Evolutionary conservation across 2,888 invertebrate genomes (phyloP), one percentile per base, ranked within the genome.

Genomic region (Thelaira solivaga): DNA sequence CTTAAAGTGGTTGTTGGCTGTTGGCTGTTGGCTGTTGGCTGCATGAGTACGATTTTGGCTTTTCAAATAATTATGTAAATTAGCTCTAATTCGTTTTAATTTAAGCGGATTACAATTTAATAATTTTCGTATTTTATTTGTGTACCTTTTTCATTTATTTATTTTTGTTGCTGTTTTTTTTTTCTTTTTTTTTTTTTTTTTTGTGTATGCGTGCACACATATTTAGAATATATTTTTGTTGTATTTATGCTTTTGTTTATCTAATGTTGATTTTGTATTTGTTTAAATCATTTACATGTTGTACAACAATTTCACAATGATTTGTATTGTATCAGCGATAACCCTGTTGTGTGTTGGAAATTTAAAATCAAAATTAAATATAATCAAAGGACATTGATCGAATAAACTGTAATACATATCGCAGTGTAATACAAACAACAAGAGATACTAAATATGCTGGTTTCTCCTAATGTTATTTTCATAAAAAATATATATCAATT

Each of bases 61-160:
- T 68, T 61, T 55, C 68, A 61, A 73, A 72, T 85, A 87, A 87
- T 86, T 87, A 87, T 86, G 86, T 82, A 86, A 86, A 86, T 87
- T 84, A 82, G 83, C 81, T 83, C 80, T 85, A 87, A 86, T 85
- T 82, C 86, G 83, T 85, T 87, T 75, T 85, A 84, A 86, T 85
- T 86, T 86, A 86, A 86, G 85, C 86, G 86, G 86, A 86, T 86
- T 86, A 86, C 87, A 87, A 86, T 86, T 80, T 80, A 81, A 81
- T 82, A 80, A 80, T 81, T 79, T 80, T 76, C 59, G 64, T 81
- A 74, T 67, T 74, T 81, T 74, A 39, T 72, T 55, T 72, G 49
- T 72, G 1, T 77, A 16, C 26, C 24, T 39, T 31, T 61, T 59
- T 41, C 29, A 22, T 64, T 13, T 34, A 4, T 20, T 22, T 41